Base-by-base conservation (phyloP, 2,113 vertebrate genomes). In the Ascaphus truei region DNA sequence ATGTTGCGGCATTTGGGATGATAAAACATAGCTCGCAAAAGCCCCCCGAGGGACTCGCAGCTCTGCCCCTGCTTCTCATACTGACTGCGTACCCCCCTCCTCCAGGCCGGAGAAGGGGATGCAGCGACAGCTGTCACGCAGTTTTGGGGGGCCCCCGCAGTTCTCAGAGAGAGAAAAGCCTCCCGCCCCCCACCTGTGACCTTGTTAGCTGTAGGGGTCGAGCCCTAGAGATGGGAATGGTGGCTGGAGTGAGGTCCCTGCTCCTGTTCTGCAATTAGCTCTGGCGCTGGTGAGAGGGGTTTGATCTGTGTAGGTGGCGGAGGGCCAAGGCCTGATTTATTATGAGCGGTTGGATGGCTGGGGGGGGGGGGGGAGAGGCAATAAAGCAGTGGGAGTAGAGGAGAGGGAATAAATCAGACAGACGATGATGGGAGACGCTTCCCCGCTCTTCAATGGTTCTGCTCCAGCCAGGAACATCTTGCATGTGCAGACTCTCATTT, bases 101-200 rank as follows among this genome's bases (percentile, higher is more conserved):
- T n/a, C n/a, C n/a, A n/a, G n/a, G n/a, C n/a, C n/a, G n/a, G n/a
- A n/a, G 7, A 18, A 22, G 18, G 33, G 25, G 57, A 31, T 41
- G 10, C 53, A 51, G 16, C 43, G 33, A 73, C 76, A 75, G 71
- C 62, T 79, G 75, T 68, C 71, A 75, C 73, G 52, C 74, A 79
- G 55, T 4, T 0, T 2, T 26, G 62, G 72, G 48, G n/a, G n/a
- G n/a, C n/a, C n/a, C 77, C 72, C 47, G 72, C 20, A 0, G 76
- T 85, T 88, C 86, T 85, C 80, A 85, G 78, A 79, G 78, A 83
- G 79, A 89, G 85, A 86, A 90, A 90, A 85, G n/a, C 72, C 18
- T 6, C 36, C 62, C 68, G 50, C 68, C 52, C 68, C 52, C 80
- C 72, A 60, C 30, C 73, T 3, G 29, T 77, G 83, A 89, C 79